phyloP scores from a whole-genome alignment of 2,113 vertebrate species.

The Turnix velox region DNA sequence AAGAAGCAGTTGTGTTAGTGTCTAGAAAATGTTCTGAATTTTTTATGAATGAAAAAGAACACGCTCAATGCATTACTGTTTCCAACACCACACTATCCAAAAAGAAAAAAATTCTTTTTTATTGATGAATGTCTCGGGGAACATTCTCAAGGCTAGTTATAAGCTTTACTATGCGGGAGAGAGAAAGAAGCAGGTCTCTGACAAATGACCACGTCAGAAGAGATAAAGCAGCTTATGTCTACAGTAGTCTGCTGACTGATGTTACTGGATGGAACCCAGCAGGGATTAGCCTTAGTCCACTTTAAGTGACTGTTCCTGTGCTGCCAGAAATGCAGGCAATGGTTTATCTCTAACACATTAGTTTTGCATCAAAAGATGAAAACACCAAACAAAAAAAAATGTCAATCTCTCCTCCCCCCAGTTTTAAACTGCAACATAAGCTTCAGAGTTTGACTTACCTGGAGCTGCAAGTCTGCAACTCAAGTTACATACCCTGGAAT shows the following conservation, averaged over 20 bases:
- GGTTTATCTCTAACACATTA: not conserved
- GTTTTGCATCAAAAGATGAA: not conserved
- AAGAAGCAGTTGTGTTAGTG: not conserved
- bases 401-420: not conserved
- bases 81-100: not conserved
- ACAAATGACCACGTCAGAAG: constrained; percentile 30
- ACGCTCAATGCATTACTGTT: not conserved
- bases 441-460: not conserved
- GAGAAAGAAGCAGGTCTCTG: constrained; percentile 26
- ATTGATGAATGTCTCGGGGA: constrained; percentile 13
- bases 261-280: constrained; percentile 11
- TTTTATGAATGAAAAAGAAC: not conserved
- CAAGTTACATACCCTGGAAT: not conserved
- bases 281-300: not conserved
- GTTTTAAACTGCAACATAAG: not conserved
- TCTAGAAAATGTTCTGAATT: not conserved
- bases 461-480: not conserved
- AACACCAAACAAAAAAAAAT: not conserved
- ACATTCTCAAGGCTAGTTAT: not conserved
- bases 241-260: constrained; percentile 30
- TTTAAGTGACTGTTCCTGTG: constrained; percentile 1
- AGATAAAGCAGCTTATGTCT: constrained; percentile 45
- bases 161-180: not conserved
- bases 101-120: not conserved
- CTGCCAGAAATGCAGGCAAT: constrained; percentile 4